Base-by-base conservation (phyloP, 2,797 vertebrate genomes). In the Cynodonichthys magdalenae region DNA sequence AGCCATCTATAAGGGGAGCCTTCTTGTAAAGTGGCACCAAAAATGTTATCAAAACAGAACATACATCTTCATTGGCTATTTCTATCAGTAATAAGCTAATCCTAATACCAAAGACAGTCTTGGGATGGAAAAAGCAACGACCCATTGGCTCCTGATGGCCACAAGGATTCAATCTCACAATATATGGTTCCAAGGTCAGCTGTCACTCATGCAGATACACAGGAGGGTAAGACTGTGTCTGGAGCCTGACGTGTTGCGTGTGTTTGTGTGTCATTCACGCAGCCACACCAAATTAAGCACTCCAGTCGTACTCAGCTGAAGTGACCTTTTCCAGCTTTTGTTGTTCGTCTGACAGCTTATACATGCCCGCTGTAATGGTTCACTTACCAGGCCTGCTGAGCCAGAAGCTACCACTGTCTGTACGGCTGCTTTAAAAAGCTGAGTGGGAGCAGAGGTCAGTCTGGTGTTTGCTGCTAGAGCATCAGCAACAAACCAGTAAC, bases 301-400 rank as follows among this genome's bases (percentile, higher is more conserved):
- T 46, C 44, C 56, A 69, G 82, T 78, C 75, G 55, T 64, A 77
- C 57, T 39, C 15, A n/a, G 48, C 59, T 56, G 64, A 75, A 70
- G 68, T 81, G 76, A 85, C 84, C 78, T 82, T 88, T 69, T 65
- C 59, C 74, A 51, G 54, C 60, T 69, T 75, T 71, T 66, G 57
- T 60, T 74, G 78, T 68, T 80, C 42, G 29, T 58, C 57, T 64
- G 81, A 80, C 76, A 74, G 62, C 51, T 62, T 28, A 64, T 56
- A 62, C 71, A 74, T 57, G 60, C 29, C 60, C 45, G 57, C 50
- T 41, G 63, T 58, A 67, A 70, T 12, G 20, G 65, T 79, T 79
- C 66, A 68, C 79, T 81, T 54, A 68, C 71, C 45, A 6, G 53
- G 27, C 53, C 28, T 27, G 56, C 55, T 17, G 10, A 60, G 48